Conservation (phyloP, 2,888 invertebrate genomes). For the Camponotus fellah region DNA sequence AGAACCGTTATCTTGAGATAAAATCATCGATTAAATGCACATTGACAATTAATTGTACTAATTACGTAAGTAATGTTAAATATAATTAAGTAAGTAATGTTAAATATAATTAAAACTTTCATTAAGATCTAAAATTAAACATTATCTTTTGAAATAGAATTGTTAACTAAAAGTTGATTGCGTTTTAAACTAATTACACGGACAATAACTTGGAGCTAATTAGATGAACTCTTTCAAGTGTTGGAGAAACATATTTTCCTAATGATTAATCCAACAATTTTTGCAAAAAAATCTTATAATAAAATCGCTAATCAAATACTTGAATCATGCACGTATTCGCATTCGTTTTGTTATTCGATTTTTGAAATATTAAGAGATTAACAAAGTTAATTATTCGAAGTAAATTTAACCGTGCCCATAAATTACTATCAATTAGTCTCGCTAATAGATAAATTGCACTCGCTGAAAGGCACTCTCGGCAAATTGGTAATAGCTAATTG, state of each 20-base stretch:
- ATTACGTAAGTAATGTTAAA: slow-evolving; percentile 6
- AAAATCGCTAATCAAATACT: slow-evolving; percentile 8
- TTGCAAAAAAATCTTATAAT: neutral
- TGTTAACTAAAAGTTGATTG: neutral
- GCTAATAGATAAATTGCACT: slow-evolving; percentile 32
- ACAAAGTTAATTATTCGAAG: neutral
- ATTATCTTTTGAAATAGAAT: neutral
- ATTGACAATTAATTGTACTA: neutral
- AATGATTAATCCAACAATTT: neutral
- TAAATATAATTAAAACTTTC: slow-evolving; percentile 21
- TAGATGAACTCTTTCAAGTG: neutral
- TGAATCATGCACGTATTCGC: neutral
- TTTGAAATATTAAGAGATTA: neutral
- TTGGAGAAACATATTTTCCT: neutral
- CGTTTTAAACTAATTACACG: slow-evolving; percentile 12
- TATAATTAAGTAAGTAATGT: slow-evolving; percentile 21
- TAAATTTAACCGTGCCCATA: slow-evolving; percentile 18
- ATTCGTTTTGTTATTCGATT: neutral
- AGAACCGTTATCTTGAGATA: neutral
- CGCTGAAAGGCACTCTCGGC: slow-evolving; percentile 22
- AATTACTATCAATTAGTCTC: slow-evolving; percentile 34
- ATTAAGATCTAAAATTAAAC: slow-evolving; percentile 2
- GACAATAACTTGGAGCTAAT: slow-evolving; percentile 8
- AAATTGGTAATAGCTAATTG: slow-evolving; percentile 38
- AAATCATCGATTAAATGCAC: neutral